phyloP scores from a whole-genome alignment of 2,797 vertebrate species.

The Manis crassicaudata region DNA sequence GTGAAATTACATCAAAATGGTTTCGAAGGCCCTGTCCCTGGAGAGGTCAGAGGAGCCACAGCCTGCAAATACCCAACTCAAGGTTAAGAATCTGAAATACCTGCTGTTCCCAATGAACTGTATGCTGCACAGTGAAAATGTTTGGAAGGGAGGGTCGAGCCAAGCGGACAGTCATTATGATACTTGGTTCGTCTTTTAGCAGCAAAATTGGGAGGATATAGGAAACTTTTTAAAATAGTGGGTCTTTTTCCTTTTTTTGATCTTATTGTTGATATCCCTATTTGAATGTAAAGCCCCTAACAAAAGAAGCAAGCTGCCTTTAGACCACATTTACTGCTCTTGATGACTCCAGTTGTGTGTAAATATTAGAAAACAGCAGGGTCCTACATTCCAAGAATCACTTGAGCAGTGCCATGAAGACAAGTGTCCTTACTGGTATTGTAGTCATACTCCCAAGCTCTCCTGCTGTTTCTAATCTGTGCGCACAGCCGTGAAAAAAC shows the following conservation, averaged over 20 bases:
- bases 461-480: slow-evolving; percentile 99
- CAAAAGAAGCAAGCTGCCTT: slow-evolving; percentile 86
- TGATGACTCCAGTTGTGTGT: slow-evolving; percentile 97
- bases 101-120: slow-evolving; percentile 15
- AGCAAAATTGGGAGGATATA: slow-evolving; percentile 45
- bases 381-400: slow-evolving; percentile 94
- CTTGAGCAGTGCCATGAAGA: slow-evolving; percentile 93
- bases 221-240: neutral
- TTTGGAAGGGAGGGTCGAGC: neutral
- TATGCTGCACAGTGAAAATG: neutral
- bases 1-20: neutral
- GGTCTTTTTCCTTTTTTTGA: neutral
- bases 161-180: neutral
- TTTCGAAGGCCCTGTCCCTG: neutral
- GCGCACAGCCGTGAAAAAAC: slow-evolving; percentile 97
- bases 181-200: slow-evolving; percentile 44
- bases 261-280: slow-evolving; percentile 77
- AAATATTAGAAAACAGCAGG: slow-evolving; percentile 99
- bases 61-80: neutral
- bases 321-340: slow-evolving; percentile 88
- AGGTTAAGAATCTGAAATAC: neutral
- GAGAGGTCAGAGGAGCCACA: neutral
- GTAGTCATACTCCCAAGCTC: slow-evolving; percentile 93
- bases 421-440: slow-evolving; percentile 96
- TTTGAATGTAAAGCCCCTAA: slow-evolving; percentile 84